Conservation (phyloP, 2,888 invertebrate species). For the Ecdyonurus torrentis region DNA sequence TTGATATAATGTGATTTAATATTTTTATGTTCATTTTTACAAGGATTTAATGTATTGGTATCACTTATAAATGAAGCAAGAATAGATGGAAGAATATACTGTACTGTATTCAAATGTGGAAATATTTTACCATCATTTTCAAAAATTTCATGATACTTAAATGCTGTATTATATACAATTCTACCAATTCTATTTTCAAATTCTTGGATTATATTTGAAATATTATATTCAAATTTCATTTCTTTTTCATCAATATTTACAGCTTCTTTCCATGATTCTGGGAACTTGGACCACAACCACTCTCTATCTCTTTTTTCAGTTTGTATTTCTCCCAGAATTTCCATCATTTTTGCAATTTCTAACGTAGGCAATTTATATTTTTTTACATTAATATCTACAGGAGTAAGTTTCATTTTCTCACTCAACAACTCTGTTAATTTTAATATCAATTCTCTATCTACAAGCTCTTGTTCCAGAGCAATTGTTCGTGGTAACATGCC, state of each 20-base stretch:
- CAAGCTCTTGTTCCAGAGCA: too few species aligned
- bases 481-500: too few species aligned
- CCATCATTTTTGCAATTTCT: too few species aligned
- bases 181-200: not conserved
- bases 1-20: not conserved
- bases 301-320: not conserved
- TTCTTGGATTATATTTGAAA: not conserved
- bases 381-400: not conserved
- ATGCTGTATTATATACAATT: not conserved
- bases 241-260: not conserved
- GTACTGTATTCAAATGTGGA: not conserved
- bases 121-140: not conserved
- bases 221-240: not conserved
- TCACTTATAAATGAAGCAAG: not conserved
- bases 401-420: not conserved
- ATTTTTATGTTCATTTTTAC: too few species aligned
- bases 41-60: too few species aligned
- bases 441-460: too few species aligned
- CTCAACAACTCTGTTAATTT: not conserved
- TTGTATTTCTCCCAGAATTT: not conserved
- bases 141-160: not conserved
- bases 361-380: too few species aligned
- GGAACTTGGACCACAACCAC: not conserved
- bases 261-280: not conserved
- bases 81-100: not conserved